Evolutionary conservation across 2,113 vertebrate genomes (phyloP), one percentile per base, ranked within the genome.

Genomic region (Mesitornis unicolor): DNA sequence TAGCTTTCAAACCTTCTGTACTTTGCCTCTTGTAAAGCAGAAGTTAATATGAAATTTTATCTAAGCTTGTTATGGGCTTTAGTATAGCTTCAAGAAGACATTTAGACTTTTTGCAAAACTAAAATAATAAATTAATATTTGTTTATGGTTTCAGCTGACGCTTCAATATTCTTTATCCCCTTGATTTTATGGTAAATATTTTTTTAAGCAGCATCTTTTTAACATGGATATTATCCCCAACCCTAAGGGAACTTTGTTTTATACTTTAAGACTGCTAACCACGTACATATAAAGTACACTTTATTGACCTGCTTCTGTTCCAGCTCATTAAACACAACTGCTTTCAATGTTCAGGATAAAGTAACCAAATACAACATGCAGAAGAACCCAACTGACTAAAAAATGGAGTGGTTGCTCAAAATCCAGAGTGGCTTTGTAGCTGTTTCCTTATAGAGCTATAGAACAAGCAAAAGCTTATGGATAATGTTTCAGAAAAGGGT

Each of bases 271-370:
- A 92, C 68, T 88, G 59, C 63, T 97, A 95, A 97, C 94, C 93
- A 96, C 17, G 1, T 93, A 79, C 43, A 42, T 45, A 71, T 51
- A 82, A 87, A 94, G 65, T 42, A 69, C 69, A 64, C 89, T 97
- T 97, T 97, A 96, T 94, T 97, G 95, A 97, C 92, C 90, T 94
- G 94, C 54, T 97, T 98, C 76, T 93, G 84, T 94, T 97, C 87
- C 78, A 87, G 93, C 77, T 97, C 94, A 97, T 97, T 98, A 97
- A 97, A 96, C 86, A 93, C 76, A 95, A 79, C 53, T 95, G 94
- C 73, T 95, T 96, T 94, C 88, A 95, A 74, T 82, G 71, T 88
- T 85, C 68, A 93, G 89, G 87, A 86, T 89, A 92, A 97, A 97
- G 90, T 50, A 97, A 93, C 69, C 36, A 85, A 97, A 93, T 36